phyloP scores from a whole-genome alignment of 2,113 vertebrate genomes.

The Hirundichthys speculiger region DNA sequence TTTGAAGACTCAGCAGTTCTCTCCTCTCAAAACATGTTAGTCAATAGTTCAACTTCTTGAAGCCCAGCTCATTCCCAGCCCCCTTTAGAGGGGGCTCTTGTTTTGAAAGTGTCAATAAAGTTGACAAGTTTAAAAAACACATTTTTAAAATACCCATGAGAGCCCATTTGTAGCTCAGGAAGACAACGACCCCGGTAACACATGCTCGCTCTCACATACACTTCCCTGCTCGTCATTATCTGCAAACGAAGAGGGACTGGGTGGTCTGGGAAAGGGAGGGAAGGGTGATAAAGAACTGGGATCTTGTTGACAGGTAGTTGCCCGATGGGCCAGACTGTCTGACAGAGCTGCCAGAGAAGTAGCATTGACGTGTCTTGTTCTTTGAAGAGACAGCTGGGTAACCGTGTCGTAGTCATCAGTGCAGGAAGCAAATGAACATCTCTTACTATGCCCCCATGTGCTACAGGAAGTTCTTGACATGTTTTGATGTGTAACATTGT shows the following conservation, averaged over 20 bases:
- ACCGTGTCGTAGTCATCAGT: conserved; percentile 7
- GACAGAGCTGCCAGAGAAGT: conserved; percentile 42
- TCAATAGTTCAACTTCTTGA: too few species aligned
- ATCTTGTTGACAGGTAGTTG: conserved; percentile 69
- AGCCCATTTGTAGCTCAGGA: too few species aligned
- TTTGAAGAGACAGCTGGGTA: conserved; percentile 66
- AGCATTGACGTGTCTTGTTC: conserved; percentile 59
- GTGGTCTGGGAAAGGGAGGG: conserved; percentile 48
- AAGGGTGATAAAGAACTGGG: conserved; percentile 50
- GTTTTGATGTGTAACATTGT: conserved; percentile 47
- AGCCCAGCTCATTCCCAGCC: too few species aligned
- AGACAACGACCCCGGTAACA: too few species aligned
- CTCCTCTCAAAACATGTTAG: too few species aligned
- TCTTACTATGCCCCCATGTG: conserved; percentile 2
- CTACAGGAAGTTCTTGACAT: conserved; percentile 53
- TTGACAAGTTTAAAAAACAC: too few species aligned
- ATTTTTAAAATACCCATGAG: too few species aligned
- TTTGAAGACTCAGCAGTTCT: too few species aligned
- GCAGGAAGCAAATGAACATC: conserved; percentile 37
- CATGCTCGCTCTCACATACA: conserved; percentile 30
- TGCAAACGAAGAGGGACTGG: conserved; percentile 36
- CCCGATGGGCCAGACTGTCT: conserved; percentile 38
- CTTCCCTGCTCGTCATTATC: conserved; percentile 33
- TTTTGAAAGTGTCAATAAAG: too few species aligned
- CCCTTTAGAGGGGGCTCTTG: too few species aligned